These are phyloP conservation scores for Cheilinus undulatus DNA, from an alignment of 2,113 vertebrate species.

Conservation along the genomic window DNA sequence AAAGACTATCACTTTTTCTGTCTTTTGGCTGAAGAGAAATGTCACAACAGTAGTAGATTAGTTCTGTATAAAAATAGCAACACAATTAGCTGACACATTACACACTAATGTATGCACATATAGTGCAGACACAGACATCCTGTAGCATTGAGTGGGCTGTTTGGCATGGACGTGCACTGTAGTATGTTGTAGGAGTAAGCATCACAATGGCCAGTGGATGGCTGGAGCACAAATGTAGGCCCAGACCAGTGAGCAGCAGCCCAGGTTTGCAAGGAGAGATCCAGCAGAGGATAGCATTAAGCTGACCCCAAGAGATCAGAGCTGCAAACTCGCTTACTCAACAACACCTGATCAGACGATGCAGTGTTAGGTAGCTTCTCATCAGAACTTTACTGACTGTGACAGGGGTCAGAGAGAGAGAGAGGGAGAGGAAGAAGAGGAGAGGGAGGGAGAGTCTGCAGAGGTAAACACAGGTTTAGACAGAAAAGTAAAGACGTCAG, in stretches of 20 bases:
- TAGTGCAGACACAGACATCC: slow-evolving; percentile 49
- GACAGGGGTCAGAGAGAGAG: slow-evolving; percentile 81
- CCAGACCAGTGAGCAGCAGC: slow-evolving; percentile 56
- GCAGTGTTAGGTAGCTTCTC: slow-evolving; percentile 84
- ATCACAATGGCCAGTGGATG: slow-evolving; percentile 41
- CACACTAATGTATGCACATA: slow-evolving; percentile 26
- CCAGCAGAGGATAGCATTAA: slow-evolving; percentile 84
- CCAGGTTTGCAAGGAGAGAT: slow-evolving; percentile 80
- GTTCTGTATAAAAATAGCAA: slow-evolving; percentile 42
- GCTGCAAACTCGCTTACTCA: slow-evolving; percentile 82
- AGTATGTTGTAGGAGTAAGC: slow-evolving; percentile 70
- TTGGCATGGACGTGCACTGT: slow-evolving; percentile 57
- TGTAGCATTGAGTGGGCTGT: slow-evolving; percentile 52
- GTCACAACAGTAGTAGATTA: slow-evolving; percentile 5
- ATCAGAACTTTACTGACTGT: slow-evolving; percentile 81
- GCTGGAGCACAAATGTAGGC: slow-evolving; percentile 54
- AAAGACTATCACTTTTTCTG: no score
- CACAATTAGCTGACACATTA: slow-evolving; percentile 44
- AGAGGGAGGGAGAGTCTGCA: slow-evolving; percentile 27
- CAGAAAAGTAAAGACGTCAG: slow-evolving; percentile 30
- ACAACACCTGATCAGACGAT: slow-evolving; percentile 87
- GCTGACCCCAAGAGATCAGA: slow-evolving; percentile 84
- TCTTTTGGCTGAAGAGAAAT: no score
- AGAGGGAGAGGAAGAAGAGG: slow-evolving; percentile 35
- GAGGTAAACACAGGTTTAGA: slow-evolving; percentile 54